These are phyloP conservation scores for Eidolon helvum DNA, from an alignment of 2,113 vertebrate species.

Conservation along the genomic window DNA sequence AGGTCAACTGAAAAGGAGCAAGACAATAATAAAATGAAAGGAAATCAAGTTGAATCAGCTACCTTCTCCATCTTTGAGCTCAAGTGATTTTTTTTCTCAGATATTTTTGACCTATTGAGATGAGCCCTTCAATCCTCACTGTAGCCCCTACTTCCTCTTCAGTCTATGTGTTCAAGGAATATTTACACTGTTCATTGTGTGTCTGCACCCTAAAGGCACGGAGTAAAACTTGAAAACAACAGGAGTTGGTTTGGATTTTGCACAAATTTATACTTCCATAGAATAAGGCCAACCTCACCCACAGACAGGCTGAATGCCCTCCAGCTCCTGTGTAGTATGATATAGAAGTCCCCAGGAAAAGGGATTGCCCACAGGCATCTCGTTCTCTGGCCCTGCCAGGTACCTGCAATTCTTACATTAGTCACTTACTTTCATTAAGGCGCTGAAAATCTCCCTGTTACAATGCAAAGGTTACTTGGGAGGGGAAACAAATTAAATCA, in stretches of 20 bases:
- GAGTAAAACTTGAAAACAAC: neutral
- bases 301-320: neutral
- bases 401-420: neutral
- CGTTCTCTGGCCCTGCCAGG: neutral
- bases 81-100: neutral
- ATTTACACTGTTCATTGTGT: neutral
- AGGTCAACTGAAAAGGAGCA: neutral
- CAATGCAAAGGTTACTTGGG: conserved; percentile 8
- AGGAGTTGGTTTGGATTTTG: neutral
- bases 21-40: neutral
- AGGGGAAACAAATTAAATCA: conserved; percentile 52
- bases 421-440: neutral
- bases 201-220: neutral
- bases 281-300: neutral
- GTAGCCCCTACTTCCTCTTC: neutral
- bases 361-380: too few species aligned
- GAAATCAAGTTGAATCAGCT: neutral
- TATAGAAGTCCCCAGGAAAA: neutral
- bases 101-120: neutral
- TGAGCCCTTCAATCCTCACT: neutral
- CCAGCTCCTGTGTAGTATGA: neutral
- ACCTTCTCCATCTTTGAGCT: neutral
- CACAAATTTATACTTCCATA: neutral
- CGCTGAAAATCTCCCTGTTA: neutral
- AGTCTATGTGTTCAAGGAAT: neutral